Percentiles rank a stretch among this genome's conserved stretches.
phyloP scores from a whole-genome alignment of 2,113 vertebrate genomes.

The Balaenoptera acutorostrata region DNA sequence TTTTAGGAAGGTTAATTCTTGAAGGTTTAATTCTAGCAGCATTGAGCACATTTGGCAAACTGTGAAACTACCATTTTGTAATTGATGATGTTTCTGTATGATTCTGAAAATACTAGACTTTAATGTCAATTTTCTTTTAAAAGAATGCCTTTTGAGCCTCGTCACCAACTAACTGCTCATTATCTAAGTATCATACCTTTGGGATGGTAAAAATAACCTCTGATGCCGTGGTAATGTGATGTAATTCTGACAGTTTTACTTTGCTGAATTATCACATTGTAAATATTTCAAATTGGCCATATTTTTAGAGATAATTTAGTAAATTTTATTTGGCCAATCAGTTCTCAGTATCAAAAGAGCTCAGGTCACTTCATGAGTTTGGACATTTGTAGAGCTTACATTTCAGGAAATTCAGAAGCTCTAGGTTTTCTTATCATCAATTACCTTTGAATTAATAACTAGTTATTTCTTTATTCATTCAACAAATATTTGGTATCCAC shows the following conservation, averaged over 20 bases:
- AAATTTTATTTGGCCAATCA: background rate
- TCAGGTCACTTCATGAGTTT: background rate
- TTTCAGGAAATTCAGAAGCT: background rate
- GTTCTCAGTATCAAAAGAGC: background rate
- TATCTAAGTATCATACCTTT: background rate
- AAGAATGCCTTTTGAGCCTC: background rate
- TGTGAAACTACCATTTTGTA: background rate
- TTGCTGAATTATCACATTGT: slow-evolving; percentile 14
- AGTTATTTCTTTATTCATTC: slow-evolving; percentile 8
- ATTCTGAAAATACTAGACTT: background rate
- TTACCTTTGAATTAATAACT: slow-evolving; percentile 22
- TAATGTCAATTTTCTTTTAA: background rate
- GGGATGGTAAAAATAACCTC: background rate
- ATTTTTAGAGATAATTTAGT: background rate
- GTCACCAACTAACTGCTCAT: background rate
- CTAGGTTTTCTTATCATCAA: background rate
- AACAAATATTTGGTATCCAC: background rate
- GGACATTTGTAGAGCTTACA: background rate
- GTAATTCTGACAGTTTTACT: slow-evolving; percentile 13
- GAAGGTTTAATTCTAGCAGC: slow-evolving; percentile 29
- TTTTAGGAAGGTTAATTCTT: background rate
- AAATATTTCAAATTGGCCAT: background rate
- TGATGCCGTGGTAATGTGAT: background rate
- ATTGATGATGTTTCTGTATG: background rate
- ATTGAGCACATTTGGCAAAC: slow-evolving; percentile 65